Evolutionary conservation across 2,888 invertebrate species (phyloP), one percentile per base, ranked within the genome.

Genomic region (Sylvicola fuscatus): DNA sequence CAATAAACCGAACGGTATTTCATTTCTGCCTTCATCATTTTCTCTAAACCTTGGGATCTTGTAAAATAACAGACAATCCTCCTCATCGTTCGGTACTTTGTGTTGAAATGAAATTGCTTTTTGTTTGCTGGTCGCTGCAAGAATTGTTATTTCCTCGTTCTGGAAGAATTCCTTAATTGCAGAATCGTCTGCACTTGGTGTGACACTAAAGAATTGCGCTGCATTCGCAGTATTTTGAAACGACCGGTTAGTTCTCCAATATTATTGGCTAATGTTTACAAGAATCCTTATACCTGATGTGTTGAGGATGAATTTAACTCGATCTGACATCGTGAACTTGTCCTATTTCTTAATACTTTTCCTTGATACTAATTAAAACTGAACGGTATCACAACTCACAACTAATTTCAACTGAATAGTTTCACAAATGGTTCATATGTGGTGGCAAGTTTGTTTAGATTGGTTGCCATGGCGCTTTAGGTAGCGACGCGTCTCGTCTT

Each of bases 161-260:
- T 60, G 55, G 36, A 65, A 47, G 47, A 65, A 66, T 43, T 60
- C 59, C 42, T 56, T 51, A 40, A 66, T 48, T 40, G 55, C 47
- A 17, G 45, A 40, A 41, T 52, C 47, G 44, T 54, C 60, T 28
- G 14, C 21, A 8, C 21, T 6, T 21, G 21, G 21, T 21, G 21
- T 21, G 21, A 21, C 21, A 21, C 21, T 21, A 8, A 21, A 21
- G 8, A 21, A 21, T 21, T 21, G 21, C 8, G 21, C 21, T 21
- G 4, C 21, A 21, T 8, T 6, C 21, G 8, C 21, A 21, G 5
- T 8, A 21, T 6, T 6, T 21, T 21, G 21, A n/a, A n/a, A n/a
- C n/a, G n/a, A n/a, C n/a, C n/a, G n/a, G n/a, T n/a, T n/a, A n/a
- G n/a, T 14, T 5, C 13, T 28, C 11, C 6, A 33, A 16, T 11